phyloP scores from a whole-genome alignment of 2,797 vertebrate species.

The Adelosebastes latens region DNA sequence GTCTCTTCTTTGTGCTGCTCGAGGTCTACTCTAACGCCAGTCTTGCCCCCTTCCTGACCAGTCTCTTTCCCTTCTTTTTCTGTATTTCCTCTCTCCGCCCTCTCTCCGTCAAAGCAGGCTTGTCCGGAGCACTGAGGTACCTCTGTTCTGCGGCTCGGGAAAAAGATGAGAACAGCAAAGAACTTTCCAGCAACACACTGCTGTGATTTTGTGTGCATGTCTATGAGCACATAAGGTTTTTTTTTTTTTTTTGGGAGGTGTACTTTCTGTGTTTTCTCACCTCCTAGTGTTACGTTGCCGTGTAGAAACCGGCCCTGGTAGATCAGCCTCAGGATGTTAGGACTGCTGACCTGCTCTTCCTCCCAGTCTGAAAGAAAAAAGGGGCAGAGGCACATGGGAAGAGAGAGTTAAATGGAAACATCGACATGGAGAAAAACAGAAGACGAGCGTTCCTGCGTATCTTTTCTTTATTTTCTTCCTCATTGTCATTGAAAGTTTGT shows the following conservation, averaged over 20 bases:
- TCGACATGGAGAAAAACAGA: constrained; percentile 34
- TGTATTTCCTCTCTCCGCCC: constrained; percentile 72
- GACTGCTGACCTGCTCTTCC: constrained; percentile 98
- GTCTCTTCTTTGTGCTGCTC: constrained; percentile 45
- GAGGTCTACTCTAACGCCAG: constrained; percentile 49
- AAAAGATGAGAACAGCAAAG: constrained; percentile 65
- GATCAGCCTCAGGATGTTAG: constrained; percentile 97
- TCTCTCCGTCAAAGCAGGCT: constrained; percentile 72
- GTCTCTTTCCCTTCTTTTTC: constrained; percentile 60
- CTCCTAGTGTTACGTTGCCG: constrained; percentile 98
- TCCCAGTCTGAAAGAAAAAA: constrained; percentile 90
- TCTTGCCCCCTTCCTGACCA: constrained; percentile 62
- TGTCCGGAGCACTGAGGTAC: constrained; percentile 77
- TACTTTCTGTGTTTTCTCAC: constrained; percentile 78
- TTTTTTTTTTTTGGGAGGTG: constrained; percentile 16
- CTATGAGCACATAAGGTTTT: background rate
- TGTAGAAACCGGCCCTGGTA: constrained; percentile 99
- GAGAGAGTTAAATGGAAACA: constrained; percentile 23
- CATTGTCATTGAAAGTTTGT: background rate
- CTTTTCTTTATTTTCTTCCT: background rate
- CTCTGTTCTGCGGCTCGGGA: constrained; percentile 74
- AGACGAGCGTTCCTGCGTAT: background rate
- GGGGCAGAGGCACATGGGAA: background rate
- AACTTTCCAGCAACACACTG: constrained; percentile 69
- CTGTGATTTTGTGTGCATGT: constrained; percentile 44